Evolutionary conservation across 2,888 invertebrate species (phyloP).

Genomic region (Caenorhabditis doughertyi): DNA sequence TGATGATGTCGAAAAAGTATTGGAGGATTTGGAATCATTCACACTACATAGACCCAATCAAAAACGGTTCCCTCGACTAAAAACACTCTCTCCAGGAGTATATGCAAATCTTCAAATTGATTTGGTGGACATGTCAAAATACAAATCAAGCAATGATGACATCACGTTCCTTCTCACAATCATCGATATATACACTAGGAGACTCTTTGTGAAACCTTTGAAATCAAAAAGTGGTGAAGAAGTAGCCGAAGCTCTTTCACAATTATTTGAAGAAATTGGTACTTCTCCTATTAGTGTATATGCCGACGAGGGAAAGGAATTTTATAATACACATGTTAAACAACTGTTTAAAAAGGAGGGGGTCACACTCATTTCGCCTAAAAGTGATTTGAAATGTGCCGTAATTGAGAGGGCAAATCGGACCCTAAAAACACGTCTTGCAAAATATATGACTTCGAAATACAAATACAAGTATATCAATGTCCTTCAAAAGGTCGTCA

Average conservation of each 20-base stretch:
- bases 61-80: neutral
- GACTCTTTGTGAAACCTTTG: too few relatives aligned
- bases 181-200: too few relatives aligned
- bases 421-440: too few relatives aligned
- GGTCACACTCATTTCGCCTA: too few relatives aligned
- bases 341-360: neutral
- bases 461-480: too few relatives aligned
- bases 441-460: too few relatives aligned
- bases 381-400: too few relatives aligned
- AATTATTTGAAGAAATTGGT: neutral
- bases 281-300: neutral
- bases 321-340: neutral
- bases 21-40: too few relatives aligned
- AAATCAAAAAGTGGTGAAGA: neutral
- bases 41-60: neutral
- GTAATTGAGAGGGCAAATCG: too few relatives aligned
- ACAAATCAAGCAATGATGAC: neutral
- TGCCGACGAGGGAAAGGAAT: neutral
- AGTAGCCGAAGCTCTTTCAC: neutral
- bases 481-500: too few relatives aligned
- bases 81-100: neutral
- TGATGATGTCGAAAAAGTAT: too few relatives aligned
- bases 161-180: constrained; percentile 1
- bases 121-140: neutral
- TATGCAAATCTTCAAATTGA: neutral